Conservation (phyloP, 1,140 invertebrate species). For the Solenopsis fugax region DNA sequence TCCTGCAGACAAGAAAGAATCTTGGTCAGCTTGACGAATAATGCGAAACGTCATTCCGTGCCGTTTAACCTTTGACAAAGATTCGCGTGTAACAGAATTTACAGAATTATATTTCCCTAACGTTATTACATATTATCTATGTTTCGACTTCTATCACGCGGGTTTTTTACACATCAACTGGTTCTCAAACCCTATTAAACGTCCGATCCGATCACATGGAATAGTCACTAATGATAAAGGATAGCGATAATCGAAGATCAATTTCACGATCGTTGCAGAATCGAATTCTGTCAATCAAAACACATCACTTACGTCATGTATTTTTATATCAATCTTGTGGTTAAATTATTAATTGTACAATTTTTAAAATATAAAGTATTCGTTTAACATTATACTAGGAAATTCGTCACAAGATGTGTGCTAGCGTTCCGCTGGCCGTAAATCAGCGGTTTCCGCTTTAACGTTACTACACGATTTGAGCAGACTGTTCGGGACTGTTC, state of each 20-base stretch:
- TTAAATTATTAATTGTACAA: not conserved
- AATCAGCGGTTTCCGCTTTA: not conserved
- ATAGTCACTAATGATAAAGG: not conserved
- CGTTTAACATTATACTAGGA: not conserved
- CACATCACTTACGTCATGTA: not conserved
- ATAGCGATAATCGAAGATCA: constrained; percentile 21
- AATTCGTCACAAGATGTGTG: not conserved
- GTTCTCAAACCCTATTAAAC: constrained; percentile 26
- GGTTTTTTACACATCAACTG: not conserved
- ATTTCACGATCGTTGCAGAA: constrained; percentile 12
- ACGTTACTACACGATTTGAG: not conserved
- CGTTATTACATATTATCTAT: constrained; percentile 5
- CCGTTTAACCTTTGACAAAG: constrained; percentile 50
- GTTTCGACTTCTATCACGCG: constrained; percentile 7
- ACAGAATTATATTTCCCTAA: constrained; percentile 14
- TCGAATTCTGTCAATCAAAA: not conserved
- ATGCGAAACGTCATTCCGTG: constrained; percentile 59
- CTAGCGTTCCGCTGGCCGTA: not conserved
- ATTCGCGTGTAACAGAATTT: constrained; percentile 1
- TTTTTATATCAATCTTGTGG: not conserved
- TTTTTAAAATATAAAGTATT: not conserved
- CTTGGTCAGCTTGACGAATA: constrained; percentile 66
- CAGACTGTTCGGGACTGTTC: not conserved
- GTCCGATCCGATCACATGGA: not conserved
- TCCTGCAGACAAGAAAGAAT: constrained; percentile 79